These are phyloP conservation scores for Melangyna quadrimaculata DNA, from an alignment of 2,888 invertebrate genomes.

Conservation along the genomic window DNA sequence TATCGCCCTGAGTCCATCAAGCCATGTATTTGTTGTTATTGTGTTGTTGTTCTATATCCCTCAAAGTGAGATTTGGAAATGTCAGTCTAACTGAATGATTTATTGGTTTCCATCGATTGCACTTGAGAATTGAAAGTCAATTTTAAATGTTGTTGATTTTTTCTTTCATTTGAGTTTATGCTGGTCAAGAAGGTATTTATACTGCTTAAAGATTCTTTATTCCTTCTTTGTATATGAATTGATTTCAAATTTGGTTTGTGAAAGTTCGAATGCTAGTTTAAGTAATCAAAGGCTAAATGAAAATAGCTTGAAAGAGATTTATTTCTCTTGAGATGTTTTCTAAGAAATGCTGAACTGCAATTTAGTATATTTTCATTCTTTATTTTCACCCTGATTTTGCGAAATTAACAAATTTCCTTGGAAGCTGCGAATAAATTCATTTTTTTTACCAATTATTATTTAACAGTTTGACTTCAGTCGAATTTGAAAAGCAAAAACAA, in stretches of 20 bases:
- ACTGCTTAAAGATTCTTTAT: not conserved
- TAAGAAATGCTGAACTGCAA: not conserved
- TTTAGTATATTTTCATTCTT: not conserved
- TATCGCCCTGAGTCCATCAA: not conserved
- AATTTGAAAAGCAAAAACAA: too few relatives aligned
- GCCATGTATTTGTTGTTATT: not conserved
- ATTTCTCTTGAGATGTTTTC: not conserved
- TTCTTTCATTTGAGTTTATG: not conserved
- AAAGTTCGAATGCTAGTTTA: not conserved
- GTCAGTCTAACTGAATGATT: slow-evolving; percentile 44
- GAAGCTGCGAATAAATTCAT: too few relatives aligned
- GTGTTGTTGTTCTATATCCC: not conserved
- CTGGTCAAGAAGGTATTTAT: slow-evolving; percentile 8
- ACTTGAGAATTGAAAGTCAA: slow-evolving; percentile 58
- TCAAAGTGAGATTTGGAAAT: slow-evolving; percentile 32
- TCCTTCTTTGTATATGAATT: not conserved
- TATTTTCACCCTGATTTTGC: not conserved
- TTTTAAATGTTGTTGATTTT: slow-evolving; percentile 31
- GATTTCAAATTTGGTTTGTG: not conserved
- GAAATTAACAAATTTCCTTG: not conserved
- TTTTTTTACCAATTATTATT: too few relatives aligned
- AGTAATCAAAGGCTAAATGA: not conserved
- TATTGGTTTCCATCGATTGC: slow-evolving; percentile 60
- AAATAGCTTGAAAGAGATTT: not conserved
- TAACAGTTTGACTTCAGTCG: too few relatives aligned